Conservation (phyloP, 2,113 vertebrate species). For the Brachypodius melanocephalos region DNA sequence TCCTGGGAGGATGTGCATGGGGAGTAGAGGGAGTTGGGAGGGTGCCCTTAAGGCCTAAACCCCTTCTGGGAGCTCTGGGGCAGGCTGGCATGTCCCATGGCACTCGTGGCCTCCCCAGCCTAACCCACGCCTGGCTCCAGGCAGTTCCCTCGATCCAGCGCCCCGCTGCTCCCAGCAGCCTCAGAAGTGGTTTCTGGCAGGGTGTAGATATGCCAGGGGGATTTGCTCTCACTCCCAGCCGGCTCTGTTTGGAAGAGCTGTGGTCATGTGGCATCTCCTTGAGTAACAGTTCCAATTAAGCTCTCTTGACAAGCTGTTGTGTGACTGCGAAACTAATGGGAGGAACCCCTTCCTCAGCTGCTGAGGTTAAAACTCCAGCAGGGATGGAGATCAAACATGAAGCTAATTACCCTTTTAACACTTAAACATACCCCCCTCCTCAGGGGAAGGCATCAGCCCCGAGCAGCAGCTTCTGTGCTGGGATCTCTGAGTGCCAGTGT, state of each 20-base stretch:
- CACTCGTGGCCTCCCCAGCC: background rate
- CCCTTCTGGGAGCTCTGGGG: background rate
- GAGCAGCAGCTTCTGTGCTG: conserved; percentile 25
- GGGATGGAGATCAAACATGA: conserved; percentile 56
- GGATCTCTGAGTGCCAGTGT: background rate
- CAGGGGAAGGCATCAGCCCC: conserved; percentile 14
- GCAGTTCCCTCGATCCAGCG: conserved; percentile 24
- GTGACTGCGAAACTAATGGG: conserved; percentile 48
- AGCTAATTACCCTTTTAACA: conserved; percentile 67
- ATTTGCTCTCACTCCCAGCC: conserved; percentile 33
- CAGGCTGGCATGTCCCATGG: background rate
- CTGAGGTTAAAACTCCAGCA: conserved; percentile 55
- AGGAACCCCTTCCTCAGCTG: conserved; percentile 51
- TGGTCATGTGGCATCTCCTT: conserved; percentile 61
- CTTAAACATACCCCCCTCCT: conserved; percentile 32
- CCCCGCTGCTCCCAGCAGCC: conserved; percentile 37
- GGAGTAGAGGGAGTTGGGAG: background rate
- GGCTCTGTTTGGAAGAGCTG: conserved; percentile 48
- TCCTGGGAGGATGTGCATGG: background rate
- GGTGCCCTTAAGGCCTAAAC: background rate
- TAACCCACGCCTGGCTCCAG: background rate
- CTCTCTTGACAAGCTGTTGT: conserved; percentile 59
- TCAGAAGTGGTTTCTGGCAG: conserved; percentile 65
- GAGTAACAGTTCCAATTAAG: conserved; percentile 61
- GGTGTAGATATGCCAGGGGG: conserved; percentile 30